Evolutionary conservation across 2,888 invertebrate species (phyloP), one percentile per base, ranked within the genome.

Genomic region (Drosophila phalerata): DNA sequence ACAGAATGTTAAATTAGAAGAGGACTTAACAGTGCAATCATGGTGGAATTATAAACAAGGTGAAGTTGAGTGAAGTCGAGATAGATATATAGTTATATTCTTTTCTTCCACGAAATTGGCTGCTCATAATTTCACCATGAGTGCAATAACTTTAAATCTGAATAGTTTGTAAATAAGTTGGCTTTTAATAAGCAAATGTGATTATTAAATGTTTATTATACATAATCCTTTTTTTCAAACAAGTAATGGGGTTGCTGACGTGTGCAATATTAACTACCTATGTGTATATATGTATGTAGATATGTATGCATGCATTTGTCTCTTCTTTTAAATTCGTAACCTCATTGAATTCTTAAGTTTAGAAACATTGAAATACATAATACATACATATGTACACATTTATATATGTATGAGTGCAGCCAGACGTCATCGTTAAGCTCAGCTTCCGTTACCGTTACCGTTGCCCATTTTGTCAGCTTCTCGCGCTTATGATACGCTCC

Each of bases 391-490:
- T 43, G 13, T 19, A 37, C 11, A 15, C 43, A 47, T 37, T 10
- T 56, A 42, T 48, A 6, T 37, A 40, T 60, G 15, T 63, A 43
- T 45, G 13, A 67, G 49, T 64, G 34, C 25, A 22, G 42, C 60
- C 48, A 73, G 77, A 66, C 77, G 68, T 77, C 86, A 75, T 73
- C 51, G 48, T 66, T 63, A 69, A 81, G 79, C 77, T 77, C 34
- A 77, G 88, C 77, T 87, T 85, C 79, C 77, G 71, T 75, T 79
- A 62, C 79, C 77, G 71, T 75, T 79, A 62, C 60, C 52, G 40
- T 65, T 58, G 47, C 45, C 40, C 40, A 30, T 38, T 40, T 28
- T 60, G 55, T 58, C 61, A 43, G 34, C 52, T 55, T 49, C 47
- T 65, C 53, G 63, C 53, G 34, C 72, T 37, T 45, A 64, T 64